A percentile compares a stretch with the other conserved stretches of the same genome.
Evolutionary conservation across 2,888 invertebrate genomes (phyloP).

Genomic region (Leptogaster cylindrica): DNA sequence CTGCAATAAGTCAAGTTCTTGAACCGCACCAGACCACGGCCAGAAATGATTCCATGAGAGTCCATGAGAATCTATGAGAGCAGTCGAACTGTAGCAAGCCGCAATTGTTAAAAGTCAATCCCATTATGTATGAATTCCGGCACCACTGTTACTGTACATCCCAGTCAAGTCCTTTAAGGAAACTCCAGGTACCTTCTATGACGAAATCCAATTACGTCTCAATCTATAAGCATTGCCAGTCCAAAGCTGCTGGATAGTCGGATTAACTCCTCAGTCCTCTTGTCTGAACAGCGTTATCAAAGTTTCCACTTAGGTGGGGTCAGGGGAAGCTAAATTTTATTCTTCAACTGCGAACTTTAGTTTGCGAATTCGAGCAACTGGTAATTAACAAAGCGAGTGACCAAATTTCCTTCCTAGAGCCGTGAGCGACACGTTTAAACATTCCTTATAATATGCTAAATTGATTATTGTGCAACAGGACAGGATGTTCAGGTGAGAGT

Average conservation of each 20-base stretch:
- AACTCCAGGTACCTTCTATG: slow-evolving; percentile 18
- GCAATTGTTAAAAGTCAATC: slow-evolving; percentile 3
- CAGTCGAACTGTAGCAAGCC: not conserved
- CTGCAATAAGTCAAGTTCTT: too few relatives aligned
- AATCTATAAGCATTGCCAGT: slow-evolving; percentile 2
- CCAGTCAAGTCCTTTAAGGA: slow-evolving; percentile 10
- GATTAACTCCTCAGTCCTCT: slow-evolving; percentile 9
- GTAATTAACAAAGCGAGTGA: too few relatives aligned
- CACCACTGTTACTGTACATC: too few relatives aligned
- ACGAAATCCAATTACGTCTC: slow-evolving; percentile 15
- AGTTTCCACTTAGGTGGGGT: slow-evolving; percentile 8
- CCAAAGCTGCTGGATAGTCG: slow-evolving; percentile 11
- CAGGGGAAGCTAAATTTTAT: too few relatives aligned
- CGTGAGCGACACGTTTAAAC: too few relatives aligned
- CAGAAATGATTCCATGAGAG: not conserved
- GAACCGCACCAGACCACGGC: not conserved
- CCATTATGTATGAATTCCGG: not conserved
- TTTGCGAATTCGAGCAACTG: too few relatives aligned
- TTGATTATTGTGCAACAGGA: too few relatives aligned
- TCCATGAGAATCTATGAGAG: not conserved
- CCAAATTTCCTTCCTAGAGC: too few relatives aligned
- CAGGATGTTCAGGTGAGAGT: too few relatives aligned
- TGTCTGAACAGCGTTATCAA: not conserved
- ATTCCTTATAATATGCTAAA: too few relatives aligned
- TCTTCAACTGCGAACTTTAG: too few relatives aligned